A percentile compares a stretch with the other conserved stretches of the same genome.
phyloP scores from a whole-genome alignment of 1,140 invertebrate genomes.

The Drosophila takahashii region DNA sequence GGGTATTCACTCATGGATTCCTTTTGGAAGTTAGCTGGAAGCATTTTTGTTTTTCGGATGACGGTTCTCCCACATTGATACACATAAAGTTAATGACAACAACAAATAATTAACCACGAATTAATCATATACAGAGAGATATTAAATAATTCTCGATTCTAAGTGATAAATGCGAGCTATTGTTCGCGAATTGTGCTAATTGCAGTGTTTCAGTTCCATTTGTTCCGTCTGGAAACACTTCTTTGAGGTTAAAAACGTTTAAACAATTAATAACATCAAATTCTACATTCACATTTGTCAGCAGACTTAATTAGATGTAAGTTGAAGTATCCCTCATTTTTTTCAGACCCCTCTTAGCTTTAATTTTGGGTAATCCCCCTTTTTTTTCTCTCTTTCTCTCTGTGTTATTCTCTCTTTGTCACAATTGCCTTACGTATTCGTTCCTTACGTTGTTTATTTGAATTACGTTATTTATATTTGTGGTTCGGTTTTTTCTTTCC shows the following conservation, averaged over 20 bases:
- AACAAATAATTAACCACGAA: constrained; percentile 13
- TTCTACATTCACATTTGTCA: constrained; percentile 3
- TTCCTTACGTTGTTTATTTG: constrained; percentile 39
- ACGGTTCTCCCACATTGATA: constrained; percentile 14
- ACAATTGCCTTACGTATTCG: constrained; percentile 18
- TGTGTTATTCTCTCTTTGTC: constrained; percentile 1
- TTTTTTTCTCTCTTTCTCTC: constrained; percentile 5
- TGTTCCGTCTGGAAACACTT: constrained; percentile 6
- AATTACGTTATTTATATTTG: constrained; percentile 15
- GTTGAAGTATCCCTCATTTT: not conserved
- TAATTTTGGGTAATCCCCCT: not conserved
- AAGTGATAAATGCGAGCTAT: constrained; percentile 10
- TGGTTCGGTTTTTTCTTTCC: constrained; percentile 20
- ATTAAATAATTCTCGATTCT: not conserved
- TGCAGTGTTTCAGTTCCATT: constrained; percentile 22
- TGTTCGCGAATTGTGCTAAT: constrained; percentile 30
- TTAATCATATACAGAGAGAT: constrained; percentile 3
- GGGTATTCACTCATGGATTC: constrained; percentile 4
- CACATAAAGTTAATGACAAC: constrained; percentile 26
- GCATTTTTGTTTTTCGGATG: constrained; percentile 6
- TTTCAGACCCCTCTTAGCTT: not conserved
- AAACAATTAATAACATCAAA: constrained; percentile 25
- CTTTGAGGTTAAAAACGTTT: constrained; percentile 2
- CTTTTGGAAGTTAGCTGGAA: constrained; percentile 32
- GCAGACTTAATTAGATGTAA: constrained; percentile 4